A percentile compares a stretch with the other conserved stretches of the same genome.
Evolutionary conservation across 2,888 invertebrate species (phyloP).

Genomic region (Anthrax anthrax): DNA sequence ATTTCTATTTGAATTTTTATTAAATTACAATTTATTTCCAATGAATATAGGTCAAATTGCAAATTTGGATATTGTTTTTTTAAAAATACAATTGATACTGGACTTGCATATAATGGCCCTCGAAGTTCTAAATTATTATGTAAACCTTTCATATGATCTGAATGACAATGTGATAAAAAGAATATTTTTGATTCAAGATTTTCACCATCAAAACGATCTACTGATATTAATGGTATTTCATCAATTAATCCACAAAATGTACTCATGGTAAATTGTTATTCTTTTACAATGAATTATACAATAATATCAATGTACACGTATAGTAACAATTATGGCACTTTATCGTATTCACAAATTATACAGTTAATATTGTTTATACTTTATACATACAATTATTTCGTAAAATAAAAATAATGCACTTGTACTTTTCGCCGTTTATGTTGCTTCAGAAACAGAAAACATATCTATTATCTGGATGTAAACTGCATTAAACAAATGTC

Average conservation of each 20-base stretch:
- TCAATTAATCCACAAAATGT: constrained; percentile 44
- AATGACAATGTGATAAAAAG: constrained; percentile 52
- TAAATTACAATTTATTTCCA: constrained; percentile 16
- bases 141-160: constrained; percentile 44
- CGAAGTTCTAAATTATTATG: constrained; percentile 15
- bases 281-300: no score
- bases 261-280: no score
- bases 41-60: constrained; percentile 7
- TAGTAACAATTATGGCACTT: no score
- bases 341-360: no score
- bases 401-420: no score
- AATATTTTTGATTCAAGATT: constrained; percentile 38
- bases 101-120: constrained; percentile 14
- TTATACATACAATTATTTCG: no score
- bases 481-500: no score
- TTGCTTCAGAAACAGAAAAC: no score
- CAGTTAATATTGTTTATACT: no score
- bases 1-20: neutral
- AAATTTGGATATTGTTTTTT: constrained; percentile 15
- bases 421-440: no score
- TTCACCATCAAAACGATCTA: constrained; percentile 42
- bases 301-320: no score
- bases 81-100: constrained; percentile 17
- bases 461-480: no score
- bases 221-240: constrained; percentile 46